These are phyloP conservation scores for Porites australiensis DNA, from an alignment of 64 coral and sea anemone species.

Conservation along the genomic window DNA sequence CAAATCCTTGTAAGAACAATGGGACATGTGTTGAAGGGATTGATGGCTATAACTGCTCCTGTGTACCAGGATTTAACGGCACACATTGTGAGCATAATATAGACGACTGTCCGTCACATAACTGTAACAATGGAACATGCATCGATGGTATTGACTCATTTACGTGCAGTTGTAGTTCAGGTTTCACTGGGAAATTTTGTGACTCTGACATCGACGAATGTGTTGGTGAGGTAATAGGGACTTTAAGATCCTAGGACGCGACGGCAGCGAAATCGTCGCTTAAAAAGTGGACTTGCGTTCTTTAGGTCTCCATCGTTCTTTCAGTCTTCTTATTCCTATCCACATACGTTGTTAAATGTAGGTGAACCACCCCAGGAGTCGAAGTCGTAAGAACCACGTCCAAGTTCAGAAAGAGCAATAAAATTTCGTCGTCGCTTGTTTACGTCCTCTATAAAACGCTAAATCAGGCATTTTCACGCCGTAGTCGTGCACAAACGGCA, in stretches of 20 bases:
- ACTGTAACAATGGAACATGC: constrained; percentile 38
- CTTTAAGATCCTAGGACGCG: too few relatives aligned
- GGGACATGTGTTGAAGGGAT: background rate
- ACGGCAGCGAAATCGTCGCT: too few relatives aligned
- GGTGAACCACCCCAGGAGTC: too few relatives aligned
- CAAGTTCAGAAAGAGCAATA: too few relatives aligned
- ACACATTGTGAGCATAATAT: constrained; percentile 17
- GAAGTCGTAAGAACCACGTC: too few relatives aligned
- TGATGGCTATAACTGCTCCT: background rate
- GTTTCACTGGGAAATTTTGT: constrained; percentile 22
- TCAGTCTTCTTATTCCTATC: too few relatives aligned
- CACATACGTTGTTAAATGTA: too few relatives aligned
- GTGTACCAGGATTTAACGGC: constrained; percentile 12
- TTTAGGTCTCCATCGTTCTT: constrained; percentile 26
- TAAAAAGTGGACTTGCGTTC: too few relatives aligned
- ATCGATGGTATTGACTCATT: background rate
- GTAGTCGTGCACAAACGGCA: too few relatives aligned
- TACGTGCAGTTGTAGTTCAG: constrained; percentile 1
- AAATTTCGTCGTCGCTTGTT: too few relatives aligned
- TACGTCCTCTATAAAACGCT: too few relatives aligned
- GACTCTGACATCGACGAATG: constrained; percentile 14
- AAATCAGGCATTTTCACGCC: too few relatives aligned
- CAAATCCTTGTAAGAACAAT: background rate
- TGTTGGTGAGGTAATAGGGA: background rate
- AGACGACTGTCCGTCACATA: background rate